Evolutionary conservation across 2,113 vertebrate genomes (phyloP).

Genomic region (Chionomys nivalis): DNA sequence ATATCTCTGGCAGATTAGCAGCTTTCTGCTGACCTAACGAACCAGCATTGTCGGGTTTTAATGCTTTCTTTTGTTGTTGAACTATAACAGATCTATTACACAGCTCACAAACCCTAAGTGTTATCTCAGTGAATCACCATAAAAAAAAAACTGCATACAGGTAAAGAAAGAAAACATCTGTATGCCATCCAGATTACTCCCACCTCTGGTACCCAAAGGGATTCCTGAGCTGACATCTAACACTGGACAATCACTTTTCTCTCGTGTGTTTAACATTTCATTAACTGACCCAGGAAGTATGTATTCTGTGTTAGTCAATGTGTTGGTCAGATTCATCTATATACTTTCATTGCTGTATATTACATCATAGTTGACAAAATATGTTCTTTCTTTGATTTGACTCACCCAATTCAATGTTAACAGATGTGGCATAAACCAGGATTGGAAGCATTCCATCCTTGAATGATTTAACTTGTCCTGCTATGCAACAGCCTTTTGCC

Average conservation of each 20-base stretch:
- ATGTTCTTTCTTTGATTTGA: conserved; percentile 1
- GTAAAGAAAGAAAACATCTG: neutral
- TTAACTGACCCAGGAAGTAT: neutral
- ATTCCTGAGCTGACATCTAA: neutral
- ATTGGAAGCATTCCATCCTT: neutral
- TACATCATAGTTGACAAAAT: neutral
- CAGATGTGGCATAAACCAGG: neutral
- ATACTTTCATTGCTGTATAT: neutral
- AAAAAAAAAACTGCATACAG: neutral
- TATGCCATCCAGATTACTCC: neutral
- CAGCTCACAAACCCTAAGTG: neutral
- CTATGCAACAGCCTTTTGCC: neutral
- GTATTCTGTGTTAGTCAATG: neutral
- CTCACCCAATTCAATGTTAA: neutral
- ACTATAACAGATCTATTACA: neutral
- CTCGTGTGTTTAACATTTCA: neutral
- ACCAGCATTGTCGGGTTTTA: neutral
- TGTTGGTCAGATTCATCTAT: neutral
- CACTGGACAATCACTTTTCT: neutral
- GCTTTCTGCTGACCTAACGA: neutral
- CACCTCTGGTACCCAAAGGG: neutral
- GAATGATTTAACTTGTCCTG: neutral
- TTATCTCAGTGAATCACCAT: neutral
- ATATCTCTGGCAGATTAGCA: neutral
- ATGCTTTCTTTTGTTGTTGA: neutral